phyloP scores from a whole-genome alignment of 2,113 vertebrate genomes.

The Oxyura jamaicensis region DNA sequence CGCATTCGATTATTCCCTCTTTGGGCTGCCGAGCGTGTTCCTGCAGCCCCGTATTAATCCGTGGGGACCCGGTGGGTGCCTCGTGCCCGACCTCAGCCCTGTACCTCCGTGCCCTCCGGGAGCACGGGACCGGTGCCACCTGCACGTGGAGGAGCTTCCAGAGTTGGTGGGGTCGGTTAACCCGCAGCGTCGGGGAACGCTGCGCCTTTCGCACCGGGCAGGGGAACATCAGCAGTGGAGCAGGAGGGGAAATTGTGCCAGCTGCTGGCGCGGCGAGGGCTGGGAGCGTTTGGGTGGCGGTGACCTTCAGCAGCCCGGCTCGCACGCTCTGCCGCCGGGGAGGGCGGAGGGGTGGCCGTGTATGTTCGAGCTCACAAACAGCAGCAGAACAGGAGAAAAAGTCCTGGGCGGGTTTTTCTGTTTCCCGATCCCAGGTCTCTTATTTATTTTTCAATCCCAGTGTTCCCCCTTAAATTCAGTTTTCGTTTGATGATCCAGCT shows the following conservation, averaged over 20 bases:
- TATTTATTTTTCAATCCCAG: too few species aligned
- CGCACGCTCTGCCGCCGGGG: accelerated
- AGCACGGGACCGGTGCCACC: background rate
- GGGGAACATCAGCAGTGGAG: background rate
- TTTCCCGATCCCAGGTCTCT: background rate
- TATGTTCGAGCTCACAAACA: background rate
- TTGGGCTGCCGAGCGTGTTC: background rate
- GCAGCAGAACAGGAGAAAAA: background rate
- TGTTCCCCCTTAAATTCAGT: background rate
- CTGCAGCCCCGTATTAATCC: background rate
- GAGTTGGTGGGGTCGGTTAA: accelerated
- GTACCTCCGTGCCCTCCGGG: background rate
- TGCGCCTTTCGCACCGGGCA: background rate
- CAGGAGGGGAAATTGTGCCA: background rate
- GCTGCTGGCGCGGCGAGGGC: background rate
- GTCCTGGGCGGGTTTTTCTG: background rate
- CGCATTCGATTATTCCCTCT: background rate
- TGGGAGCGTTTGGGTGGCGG: background rate
- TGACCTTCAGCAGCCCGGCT: background rate
- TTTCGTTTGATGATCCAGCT: background rate
- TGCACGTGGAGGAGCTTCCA: background rate
- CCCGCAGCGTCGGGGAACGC: background rate
- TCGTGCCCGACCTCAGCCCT: accelerated
- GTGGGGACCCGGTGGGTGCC: background rate
- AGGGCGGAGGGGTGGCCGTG: background rate